These are phyloP conservation scores for Uromys caudimaculatus DNA, from an alignment of 2,797 vertebrate species.

Conservation along the genomic window DNA sequence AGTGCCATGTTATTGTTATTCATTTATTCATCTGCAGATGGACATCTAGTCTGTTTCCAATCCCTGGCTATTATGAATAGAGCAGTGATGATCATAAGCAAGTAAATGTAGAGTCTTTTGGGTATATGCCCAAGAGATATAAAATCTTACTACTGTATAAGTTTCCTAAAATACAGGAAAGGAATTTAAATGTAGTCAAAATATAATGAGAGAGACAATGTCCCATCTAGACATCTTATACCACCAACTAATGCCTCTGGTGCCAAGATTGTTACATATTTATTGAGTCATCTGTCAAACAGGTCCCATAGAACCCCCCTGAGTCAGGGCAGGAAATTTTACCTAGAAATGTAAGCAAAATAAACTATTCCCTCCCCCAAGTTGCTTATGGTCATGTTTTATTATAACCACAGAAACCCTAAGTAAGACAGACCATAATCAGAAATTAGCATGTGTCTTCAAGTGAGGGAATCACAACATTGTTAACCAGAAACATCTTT, in stretches of 20 bases:
- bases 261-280: neutral
- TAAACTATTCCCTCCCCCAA: neutral
- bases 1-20: neutral
- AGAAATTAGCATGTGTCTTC: neutral
- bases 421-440: neutral
- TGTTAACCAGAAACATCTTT: neutral
- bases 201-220: neutral
- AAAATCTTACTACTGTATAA: neutral
- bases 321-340: no score
- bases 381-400: neutral
- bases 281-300: neutral
- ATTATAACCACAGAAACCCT: neutral
- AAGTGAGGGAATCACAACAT: slow-evolving; percentile 5
- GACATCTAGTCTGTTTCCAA: neutral
- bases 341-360: neutral
- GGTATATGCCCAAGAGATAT: neutral
- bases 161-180: neutral
- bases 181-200: neutral
- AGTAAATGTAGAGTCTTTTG: neutral
- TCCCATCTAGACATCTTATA: neutral
- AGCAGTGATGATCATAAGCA: neutral
- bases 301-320: neutral
- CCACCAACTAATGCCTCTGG: neutral
- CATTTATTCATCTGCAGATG: neutral
- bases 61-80: neutral